Evolutionary conservation across 2,888 invertebrate genomes (phyloP).

Genomic region (Euplexia lucipara): DNA sequence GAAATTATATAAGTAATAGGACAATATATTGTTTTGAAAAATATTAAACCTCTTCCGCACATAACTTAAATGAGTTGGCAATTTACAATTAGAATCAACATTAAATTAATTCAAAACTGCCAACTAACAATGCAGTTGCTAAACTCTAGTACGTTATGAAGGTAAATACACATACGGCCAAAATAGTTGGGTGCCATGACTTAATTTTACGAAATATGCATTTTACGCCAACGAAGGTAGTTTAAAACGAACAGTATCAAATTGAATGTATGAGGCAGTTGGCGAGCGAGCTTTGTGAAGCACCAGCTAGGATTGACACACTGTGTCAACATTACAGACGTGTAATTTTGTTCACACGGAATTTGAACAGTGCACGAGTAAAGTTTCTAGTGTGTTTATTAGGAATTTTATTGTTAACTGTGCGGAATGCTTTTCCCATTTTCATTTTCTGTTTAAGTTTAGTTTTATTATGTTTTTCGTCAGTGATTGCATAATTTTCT

Average conservation of each 20-base stretch:
- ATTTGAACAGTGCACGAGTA: constrained; percentile 21
- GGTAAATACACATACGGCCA: constrained; percentile 38
- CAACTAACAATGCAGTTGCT: constrained; percentile 19
- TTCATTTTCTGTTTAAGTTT: background rate
- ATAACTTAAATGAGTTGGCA: constrained; percentile 2
- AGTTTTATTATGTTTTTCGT: background rate
- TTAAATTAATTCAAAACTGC: constrained; percentile 36
- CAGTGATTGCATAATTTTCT: background rate
- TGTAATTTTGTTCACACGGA: constrained; percentile 41
- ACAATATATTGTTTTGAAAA: too few species aligned
- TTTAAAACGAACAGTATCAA: constrained; percentile 41
- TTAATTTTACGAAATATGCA: constrained; percentile 47
- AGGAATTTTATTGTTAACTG: constrained; percentile 11
- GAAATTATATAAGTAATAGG: too few species aligned
- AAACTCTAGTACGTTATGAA: constrained; percentile 38
- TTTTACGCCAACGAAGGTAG: constrained; percentile 26
- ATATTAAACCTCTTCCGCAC: background rate
- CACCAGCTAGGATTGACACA: constrained; percentile 28
- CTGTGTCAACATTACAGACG: constrained; percentile 37
- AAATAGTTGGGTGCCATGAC: constrained; percentile 38
- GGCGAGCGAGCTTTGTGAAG: constrained; percentile 33
- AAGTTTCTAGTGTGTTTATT: constrained; percentile 24
- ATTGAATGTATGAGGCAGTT: constrained; percentile 53
- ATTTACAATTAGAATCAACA: constrained; percentile 19
- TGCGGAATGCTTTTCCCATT: background rate